Conservation (phyloP, 2,113 vertebrate genomes). For the Halcyon malimbica region DNA sequence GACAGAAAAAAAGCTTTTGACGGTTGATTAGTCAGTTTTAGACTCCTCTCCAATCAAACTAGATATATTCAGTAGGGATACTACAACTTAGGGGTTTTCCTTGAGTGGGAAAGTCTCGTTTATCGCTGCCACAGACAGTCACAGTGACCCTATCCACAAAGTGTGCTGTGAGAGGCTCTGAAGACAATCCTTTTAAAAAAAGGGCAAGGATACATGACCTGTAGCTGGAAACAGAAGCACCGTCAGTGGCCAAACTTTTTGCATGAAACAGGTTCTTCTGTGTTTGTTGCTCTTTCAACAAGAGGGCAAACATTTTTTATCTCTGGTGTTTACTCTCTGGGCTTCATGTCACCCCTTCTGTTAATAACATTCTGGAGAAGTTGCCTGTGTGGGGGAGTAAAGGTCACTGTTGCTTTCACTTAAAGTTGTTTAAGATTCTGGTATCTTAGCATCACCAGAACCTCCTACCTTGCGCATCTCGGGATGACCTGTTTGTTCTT, state of each 20-base stretch:
- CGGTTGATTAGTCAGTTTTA: neutral
- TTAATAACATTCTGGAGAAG: neutral
- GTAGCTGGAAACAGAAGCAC: neutral
- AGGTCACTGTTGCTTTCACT: neutral
- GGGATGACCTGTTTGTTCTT: neutral
- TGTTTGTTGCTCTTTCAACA: neutral
- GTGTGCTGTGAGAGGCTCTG: fast-evolving
- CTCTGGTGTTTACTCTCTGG: neutral
- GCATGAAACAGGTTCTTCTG: neutral
- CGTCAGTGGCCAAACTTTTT: neutral
- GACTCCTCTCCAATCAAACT: neutral
- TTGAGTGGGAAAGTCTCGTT: neutral
- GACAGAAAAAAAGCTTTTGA: neutral
- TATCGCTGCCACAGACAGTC: neutral
- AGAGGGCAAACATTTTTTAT: neutral
- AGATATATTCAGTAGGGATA: neutral
- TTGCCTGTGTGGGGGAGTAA: neutral
- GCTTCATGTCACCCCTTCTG: neutral
- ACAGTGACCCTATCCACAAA: neutral
- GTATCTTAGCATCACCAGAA: neutral
- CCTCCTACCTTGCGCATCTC: neutral
- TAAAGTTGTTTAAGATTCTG: neutral
- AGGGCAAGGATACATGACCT: neutral
- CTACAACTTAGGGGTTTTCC: fast-evolving
- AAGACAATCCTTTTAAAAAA: neutral